Evolutionary conservation across 1,140 invertebrate species (phyloP), one percentile per base, ranked within the genome.

Genomic region (Ceratina calcarata): DNA sequence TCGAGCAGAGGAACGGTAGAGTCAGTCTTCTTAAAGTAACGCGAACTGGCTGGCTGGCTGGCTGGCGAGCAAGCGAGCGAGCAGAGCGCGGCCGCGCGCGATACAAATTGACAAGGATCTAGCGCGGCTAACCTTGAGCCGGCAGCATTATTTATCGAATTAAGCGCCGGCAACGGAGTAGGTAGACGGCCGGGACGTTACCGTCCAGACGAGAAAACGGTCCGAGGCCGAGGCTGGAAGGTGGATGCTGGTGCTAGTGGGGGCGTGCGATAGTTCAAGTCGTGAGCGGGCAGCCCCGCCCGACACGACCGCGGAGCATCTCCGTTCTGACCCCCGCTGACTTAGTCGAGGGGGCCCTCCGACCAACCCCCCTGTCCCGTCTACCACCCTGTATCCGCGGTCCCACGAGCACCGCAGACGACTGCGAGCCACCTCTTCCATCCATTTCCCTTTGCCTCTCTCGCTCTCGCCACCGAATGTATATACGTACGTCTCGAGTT

Each of bases 241-340:
- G 89, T 90, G 88, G 89, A 91, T 90, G 91, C 88, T 91, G 91
- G 91, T 92, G 91, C 91, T 92, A 92, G 91, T 92, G 92, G 91
- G 92, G 92, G 92, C 92, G 92, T 93, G 92, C 90, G 92, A 93
- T 93, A 93, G 92, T 93, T 93, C 92, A 93, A 93, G 92, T 93
- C 92, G 92, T 93, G 92, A 93, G 92, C 89, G 90, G 88, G 89
- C 91, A 92, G 92, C 92, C 92, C 92, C 92, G 92, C 92, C 92
- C 92, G 92, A 93, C 92, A 92, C 91, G 91, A 93, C 90, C 91
- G 90, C 87, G 91, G 91, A 91, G 91, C 91, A 92, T 92, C 91
- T 92, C 88, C 91, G 90, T 88, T 90, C 88, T 92, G 91, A 92
- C 91, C 91, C 91, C 91, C 91, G 90, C 91, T 92, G 91, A 92